Percentiles rank a stretch among this genome's conserved stretches.
Evolutionary conservation across 2,888 invertebrate species (phyloP).

Genomic region (Machimus atricapillus): DNA sequence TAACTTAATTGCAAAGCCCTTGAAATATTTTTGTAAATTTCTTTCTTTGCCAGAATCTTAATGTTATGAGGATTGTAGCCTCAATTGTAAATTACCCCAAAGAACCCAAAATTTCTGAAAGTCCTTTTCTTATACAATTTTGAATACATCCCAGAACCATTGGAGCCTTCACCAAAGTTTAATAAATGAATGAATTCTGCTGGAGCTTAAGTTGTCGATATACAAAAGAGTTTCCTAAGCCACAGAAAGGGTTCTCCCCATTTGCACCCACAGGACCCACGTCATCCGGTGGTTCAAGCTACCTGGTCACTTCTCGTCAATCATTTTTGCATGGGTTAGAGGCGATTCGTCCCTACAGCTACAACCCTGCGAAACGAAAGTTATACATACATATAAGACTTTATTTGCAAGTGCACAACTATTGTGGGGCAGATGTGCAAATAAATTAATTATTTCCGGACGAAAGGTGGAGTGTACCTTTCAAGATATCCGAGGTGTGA

Average conservation of each 20-base stretch:
- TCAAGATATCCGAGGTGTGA: neutral
- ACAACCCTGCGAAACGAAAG: neutral
- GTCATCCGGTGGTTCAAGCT: neutral
- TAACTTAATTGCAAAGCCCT: slow-evolving; percentile 33
- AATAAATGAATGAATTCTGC: slow-evolving; percentile 11
- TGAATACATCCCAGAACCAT: neutral
- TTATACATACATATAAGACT: neutral
- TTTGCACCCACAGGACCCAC: neutral
- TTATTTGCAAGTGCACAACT: neutral
- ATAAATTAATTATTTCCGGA: neutral
- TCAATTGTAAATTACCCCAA: slow-evolving; percentile 28
- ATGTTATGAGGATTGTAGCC: neutral
- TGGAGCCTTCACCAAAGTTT: neutral
- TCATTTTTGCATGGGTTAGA: neutral
- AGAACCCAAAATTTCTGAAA: neutral
- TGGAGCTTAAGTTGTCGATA: neutral
- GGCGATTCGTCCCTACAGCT: neutral
- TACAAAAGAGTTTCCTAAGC: slow-evolving; percentile 19
- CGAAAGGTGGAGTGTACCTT: neutral
- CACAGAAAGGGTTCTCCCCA: neutral
- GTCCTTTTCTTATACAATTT: slow-evolving; percentile 6
- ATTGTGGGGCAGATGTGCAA: neutral
- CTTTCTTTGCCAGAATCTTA: neutral
- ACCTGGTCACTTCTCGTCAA: slow-evolving; percentile 25
- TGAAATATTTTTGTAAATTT: slow-evolving; percentile 21